phyloP scores from a whole-genome alignment of 1,140 invertebrate species.

The Cephus cinctus region DNA sequence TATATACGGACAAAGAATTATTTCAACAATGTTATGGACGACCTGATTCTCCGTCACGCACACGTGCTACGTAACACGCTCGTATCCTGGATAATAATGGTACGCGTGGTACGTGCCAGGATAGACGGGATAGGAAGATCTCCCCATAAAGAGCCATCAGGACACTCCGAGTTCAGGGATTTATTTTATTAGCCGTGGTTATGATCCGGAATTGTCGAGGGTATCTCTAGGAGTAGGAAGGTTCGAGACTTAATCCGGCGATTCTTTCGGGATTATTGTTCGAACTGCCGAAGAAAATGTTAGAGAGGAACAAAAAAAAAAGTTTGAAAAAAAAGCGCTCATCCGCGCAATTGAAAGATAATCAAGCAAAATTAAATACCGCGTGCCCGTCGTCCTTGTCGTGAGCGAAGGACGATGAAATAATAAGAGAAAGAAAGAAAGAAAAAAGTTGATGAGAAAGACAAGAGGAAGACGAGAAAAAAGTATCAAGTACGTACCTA shows the following conservation, averaged over 20 bases:
- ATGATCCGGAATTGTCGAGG: slow-evolving; percentile 29
- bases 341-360: too few relatives aligned
- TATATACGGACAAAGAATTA: too few relatives aligned
- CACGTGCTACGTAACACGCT: too few relatives aligned
- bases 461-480: not conserved
- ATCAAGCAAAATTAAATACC: too few relatives aligned
- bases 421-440: not conserved
- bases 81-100: too few relatives aligned
- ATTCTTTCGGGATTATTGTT: slow-evolving; percentile 47
- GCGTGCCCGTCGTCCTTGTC: too few relatives aligned
- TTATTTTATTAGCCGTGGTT: slow-evolving; percentile 39
- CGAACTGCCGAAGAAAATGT: too few relatives aligned
- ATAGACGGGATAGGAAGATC: not conserved
- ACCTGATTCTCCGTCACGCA: too few relatives aligned
- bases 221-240: slow-evolving; percentile 1
- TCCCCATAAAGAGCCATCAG: slow-evolving; percentile 29
- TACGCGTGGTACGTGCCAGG: slow-evolving; percentile 3
- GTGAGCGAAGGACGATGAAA: slow-evolving; percentile 1
- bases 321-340: too few relatives aligned
- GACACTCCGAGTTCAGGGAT: slow-evolving; percentile 29
- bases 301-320: too few relatives aligned
- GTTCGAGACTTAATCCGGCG: slow-evolving; percentile 18
- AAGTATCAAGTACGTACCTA: slow-evolving; percentile 16
- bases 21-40: too few relatives aligned
- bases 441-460: slow-evolving; percentile 6